Evolutionary conservation across 2,113 vertebrate genomes (phyloP).

Genomic region (Pholis gunnellus): DNA sequence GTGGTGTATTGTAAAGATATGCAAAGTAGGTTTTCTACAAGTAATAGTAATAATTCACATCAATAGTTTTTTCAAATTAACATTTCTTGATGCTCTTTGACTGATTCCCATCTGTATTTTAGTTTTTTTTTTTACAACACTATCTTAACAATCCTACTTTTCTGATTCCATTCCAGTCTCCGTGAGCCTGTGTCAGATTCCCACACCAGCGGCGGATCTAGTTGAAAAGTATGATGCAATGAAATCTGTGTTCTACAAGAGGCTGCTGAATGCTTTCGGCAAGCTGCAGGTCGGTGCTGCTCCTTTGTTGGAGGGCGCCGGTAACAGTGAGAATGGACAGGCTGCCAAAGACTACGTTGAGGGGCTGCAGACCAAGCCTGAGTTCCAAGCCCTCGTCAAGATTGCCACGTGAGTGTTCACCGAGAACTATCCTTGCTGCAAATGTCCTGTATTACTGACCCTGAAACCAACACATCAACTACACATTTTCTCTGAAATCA

Average conservation of each 20-base stretch:
- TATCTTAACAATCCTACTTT: not conserved
- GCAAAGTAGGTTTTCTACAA: conserved; percentile 2
- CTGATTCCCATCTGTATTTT: not conserved
- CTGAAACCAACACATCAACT: not conserved
- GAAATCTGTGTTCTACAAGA: conserved; percentile 63
- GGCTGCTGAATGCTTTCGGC: conserved; percentile 47
- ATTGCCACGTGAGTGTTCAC: conserved; percentile 65
- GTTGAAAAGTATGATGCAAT: conserved; percentile 67
- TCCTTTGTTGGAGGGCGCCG: not conserved
- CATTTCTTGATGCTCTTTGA: not conserved
- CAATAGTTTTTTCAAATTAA: not conserved
- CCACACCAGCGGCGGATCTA: conserved; percentile 74
- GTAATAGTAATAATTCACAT: not conserved
- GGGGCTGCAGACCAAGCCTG: conserved; percentile 27
- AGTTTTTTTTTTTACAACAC: no score
- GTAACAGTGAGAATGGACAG: not conserved
- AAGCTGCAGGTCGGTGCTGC: not conserved
- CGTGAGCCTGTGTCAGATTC: conserved; percentile 64
- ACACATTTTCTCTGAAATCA: not conserved
- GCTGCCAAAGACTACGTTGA: not conserved
- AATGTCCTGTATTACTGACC: not conserved
- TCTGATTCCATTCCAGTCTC: conserved; percentile 73
- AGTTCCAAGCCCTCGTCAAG: conserved; percentile 51
- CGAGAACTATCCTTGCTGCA: not conserved
- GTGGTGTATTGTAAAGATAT: not conserved